Base-by-base conservation (phyloP, 2,888 invertebrate genomes). In the Ennomos fuscantarius region DNA sequence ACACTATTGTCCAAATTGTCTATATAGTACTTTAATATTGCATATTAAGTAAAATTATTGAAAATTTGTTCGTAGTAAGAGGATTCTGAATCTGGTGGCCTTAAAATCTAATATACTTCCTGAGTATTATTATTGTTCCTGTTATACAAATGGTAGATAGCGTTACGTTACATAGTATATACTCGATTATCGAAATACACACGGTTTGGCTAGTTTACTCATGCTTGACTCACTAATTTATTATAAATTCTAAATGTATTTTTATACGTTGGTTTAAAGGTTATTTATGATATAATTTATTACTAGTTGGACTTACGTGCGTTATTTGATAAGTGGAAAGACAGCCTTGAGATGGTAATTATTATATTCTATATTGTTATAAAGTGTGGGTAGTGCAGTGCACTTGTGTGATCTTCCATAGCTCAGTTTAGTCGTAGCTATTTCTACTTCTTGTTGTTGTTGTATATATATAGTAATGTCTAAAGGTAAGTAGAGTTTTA, bases 271-370 rank as follows among this genome's bases (percentile, higher is more conserved):
- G 52, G 59, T 66, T 54, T 47, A 52, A 56, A 61, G 54, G 55
- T 62, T 53, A 15, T 1, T n/a, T 55, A 32, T 52, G 44, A 55
- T 52, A 42, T 62, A 39, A 54, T 63, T 64, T 61, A 57, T 62
- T 61, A 77, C 76, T 78, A 87, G 87, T 70, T 86, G 89, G 89
- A 76, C 76, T 63, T 76, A 80, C 80, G 72, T 78, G 74, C 64
- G 67, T 68, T 83, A 75, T 71, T 53, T 74, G 66, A 68, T 81
- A 73, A 75, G 81, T 68, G 78, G 77, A 65, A 69, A 73, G 65
- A 72, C 76, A 59, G 73, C 73, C 60, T 62, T 79, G 41, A 76
- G 76, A 78, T 77, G 87, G 87, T 87, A 86, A 84, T 59, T 76
- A 74, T 68, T 44, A 39, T 12, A 35, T 12, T 60, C 3, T 58